These are phyloP conservation scores for Lepidurus arcticus DNA, from an alignment of 1,140 invertebrate species.

Conservation along the genomic window DNA sequence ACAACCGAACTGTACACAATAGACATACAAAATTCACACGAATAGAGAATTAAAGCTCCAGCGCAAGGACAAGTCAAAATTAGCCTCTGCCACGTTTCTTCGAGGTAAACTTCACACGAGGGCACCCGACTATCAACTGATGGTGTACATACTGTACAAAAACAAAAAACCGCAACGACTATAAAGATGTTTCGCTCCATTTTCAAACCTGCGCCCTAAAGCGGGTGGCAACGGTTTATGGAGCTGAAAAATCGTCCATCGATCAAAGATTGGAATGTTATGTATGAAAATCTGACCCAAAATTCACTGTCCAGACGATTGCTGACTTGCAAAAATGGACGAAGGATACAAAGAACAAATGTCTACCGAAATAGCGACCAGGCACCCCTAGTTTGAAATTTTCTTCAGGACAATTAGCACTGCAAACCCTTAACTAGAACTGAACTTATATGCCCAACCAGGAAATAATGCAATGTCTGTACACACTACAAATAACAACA, in stretches of 20 bases:
- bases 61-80: constrained; percentile 17
- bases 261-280: not conserved
- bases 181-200: too few species aligned
- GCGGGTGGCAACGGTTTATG: too few species aligned
- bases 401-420: not conserved
- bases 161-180: too few species aligned
- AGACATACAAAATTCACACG: not conserved
- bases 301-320: not conserved
- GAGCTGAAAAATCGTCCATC: too few species aligned
- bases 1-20: not conserved
- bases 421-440: not conserved
- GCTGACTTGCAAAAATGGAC: not conserved
- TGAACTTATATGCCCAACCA: not conserved
- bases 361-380: not conserved
- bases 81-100: constrained; percentile 6
- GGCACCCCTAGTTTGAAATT: not conserved
- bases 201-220: too few species aligned
- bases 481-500: not conserved
- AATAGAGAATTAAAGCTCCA: constrained; percentile 13
- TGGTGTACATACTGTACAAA: too few species aligned
- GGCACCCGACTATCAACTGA: not conserved
- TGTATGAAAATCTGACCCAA: constrained; percentile 10
- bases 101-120: not conserved
- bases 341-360: not conserved
- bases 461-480: not conserved